These are phyloP conservation scores for Drosophila sucinea DNA, from an alignment of 1,140 invertebrate genomes.

Conservation along the genomic window DNA sequence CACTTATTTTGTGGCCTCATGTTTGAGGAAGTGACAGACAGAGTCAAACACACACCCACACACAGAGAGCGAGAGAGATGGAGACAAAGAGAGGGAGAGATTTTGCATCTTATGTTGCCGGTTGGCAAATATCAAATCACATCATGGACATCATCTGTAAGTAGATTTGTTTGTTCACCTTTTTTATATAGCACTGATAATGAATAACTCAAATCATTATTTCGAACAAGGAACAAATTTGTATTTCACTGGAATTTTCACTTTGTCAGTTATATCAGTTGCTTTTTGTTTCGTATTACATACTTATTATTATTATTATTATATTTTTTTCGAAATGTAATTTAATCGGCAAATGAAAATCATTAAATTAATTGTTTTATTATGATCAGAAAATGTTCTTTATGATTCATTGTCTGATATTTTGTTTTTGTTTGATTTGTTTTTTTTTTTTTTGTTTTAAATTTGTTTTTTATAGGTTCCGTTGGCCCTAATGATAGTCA, in stretches of 20 bases:
- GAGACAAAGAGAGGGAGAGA: not conserved
- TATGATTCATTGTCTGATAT: constrained; percentile 15
- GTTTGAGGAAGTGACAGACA: constrained; percentile 22
- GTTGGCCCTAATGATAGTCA: not conserved
- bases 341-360: constrained; percentile 1
- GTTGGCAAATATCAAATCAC: constrained; percentile 61
- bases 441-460: too few relatives aligned
- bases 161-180: constrained; percentile 35
- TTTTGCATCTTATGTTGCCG: constrained; percentile 31
- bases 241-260: constrained; percentile 21
- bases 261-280: constrained; percentile 14
- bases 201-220: constrained; percentile 21
- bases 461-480: too few relatives aligned
- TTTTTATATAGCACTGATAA: constrained; percentile 32
- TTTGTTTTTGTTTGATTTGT: not conserved
- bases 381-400: constrained; percentile 26
- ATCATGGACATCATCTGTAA: constrained; percentile 49
- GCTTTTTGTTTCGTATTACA: constrained; percentile 4
- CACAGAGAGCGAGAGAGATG: too few relatives aligned
- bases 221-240: constrained; percentile 13
- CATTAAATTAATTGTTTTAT: constrained; percentile 22
- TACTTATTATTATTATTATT: constrained; percentile 30
- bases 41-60: not conserved
- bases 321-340: not conserved
- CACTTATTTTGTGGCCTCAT: constrained; percentile 34